These are phyloP conservation scores for Gallinago undulata DNA, from an alignment of 2,113 vertebrate species.

Conservation along the genomic window DNA sequence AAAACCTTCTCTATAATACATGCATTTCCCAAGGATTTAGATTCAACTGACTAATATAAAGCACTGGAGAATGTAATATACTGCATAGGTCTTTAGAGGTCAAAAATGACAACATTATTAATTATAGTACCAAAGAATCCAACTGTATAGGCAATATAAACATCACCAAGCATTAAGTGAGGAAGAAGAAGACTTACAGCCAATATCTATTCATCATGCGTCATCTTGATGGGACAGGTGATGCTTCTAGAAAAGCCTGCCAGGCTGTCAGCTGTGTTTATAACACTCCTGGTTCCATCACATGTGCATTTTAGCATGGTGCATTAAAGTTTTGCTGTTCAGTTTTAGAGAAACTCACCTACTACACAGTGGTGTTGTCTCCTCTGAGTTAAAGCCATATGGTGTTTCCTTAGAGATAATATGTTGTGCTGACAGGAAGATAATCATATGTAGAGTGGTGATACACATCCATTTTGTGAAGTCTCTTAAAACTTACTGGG, in stretches of 20 bases:
- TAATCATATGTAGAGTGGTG: background rate
- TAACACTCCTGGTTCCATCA: background rate
- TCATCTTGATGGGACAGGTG: background rate
- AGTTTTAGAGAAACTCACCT: background rate
- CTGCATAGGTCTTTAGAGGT: slow-evolving; percentile 15
- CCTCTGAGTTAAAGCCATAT: background rate
- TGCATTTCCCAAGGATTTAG: background rate
- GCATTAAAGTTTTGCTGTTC: background rate
- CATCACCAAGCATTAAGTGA: background rate
- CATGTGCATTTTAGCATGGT: background rate
- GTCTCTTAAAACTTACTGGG: background rate
- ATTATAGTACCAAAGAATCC: slow-evolving; percentile 23
- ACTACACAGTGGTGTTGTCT: slow-evolving; percentile 6
- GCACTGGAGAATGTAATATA: slow-evolving; percentile 16
- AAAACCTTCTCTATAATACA: background rate
- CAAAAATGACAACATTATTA: slow-evolving; percentile 41
- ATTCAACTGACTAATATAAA: slow-evolving; percentile 12
- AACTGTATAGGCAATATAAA: background rate
- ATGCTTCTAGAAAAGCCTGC: background rate
- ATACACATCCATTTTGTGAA: background rate
- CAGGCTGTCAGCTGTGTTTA: slow-evolving; percentile 1
- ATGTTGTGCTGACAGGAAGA: background rate
- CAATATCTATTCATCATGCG: background rate
- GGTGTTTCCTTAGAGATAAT: background rate
- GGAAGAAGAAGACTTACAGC: background rate